These are phyloP conservation scores for Lycodopsis pacificus DNA, from an alignment of 2,797 vertebrate species.

Conservation along the genomic window DNA sequence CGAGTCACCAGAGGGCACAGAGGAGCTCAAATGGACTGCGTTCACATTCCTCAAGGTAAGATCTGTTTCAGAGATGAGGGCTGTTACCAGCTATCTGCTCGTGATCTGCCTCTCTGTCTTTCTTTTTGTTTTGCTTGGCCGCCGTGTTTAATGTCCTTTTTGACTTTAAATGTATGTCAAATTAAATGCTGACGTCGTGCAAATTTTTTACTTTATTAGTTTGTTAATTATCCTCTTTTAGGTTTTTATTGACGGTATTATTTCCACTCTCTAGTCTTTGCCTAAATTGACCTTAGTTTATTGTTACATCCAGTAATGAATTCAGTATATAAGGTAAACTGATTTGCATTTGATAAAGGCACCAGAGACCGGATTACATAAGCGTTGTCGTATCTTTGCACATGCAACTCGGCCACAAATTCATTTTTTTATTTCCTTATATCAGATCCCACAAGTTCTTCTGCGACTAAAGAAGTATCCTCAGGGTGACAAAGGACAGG, in stretches of 20 bases:
- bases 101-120: not conserved
- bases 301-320: not conserved
- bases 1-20: slow-evolving; percentile 96
- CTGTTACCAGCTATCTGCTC: not conserved
- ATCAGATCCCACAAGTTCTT: slow-evolving; percentile 95
- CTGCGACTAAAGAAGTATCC: slow-evolving; percentile 95
- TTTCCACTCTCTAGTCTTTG: not conserved
- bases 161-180: not conserved
- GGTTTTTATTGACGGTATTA: not conserved
- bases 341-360: not conserved
- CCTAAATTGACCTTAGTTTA: not conserved
- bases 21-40: slow-evolving; percentile 98
- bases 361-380: not conserved
- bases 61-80: slow-evolving; percentile 44
- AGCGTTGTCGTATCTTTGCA: not conserved
- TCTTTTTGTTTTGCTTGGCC: not conserved
- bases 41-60: slow-evolving; percentile 99
- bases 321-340: not conserved
- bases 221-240: not conserved
- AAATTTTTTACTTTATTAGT: fast-evolving
- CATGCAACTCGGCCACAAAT: not conserved
- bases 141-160: not conserved
- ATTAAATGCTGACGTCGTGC: not conserved
- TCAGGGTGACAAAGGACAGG: slow-evolving; percentile 91
- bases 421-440: slow-evolving; percentile 2